Evolutionary conservation across 2,888 invertebrate species (phyloP).

Genomic region (Zaprionus bogoriensis): DNA sequence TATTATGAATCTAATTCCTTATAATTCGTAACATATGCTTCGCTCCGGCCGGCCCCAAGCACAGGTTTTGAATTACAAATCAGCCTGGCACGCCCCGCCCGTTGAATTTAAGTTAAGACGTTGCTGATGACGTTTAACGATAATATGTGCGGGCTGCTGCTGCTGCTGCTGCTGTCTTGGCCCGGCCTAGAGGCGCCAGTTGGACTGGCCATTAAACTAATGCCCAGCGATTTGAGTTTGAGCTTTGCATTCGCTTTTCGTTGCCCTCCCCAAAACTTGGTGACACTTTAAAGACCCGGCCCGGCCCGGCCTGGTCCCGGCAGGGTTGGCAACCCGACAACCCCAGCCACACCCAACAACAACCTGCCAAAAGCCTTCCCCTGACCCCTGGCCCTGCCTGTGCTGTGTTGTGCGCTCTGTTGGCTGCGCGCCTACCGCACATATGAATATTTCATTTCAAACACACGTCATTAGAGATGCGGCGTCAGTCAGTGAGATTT

Average conservation of each 20-base stretch:
- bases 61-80: conserved; percentile 77
- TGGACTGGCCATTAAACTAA: conserved; percentile 69
- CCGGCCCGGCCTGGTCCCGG: neutral
- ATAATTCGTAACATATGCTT: conserved; percentile 78
- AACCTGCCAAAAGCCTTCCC: conserved; percentile 10
- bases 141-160: conserved; percentile 50
- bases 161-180: conserved; percentile 10
- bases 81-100: conserved; percentile 37
- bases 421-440: conserved; percentile 31
- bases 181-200: conserved; percentile 47
- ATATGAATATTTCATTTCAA: conserved; percentile 76
- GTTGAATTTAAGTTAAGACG: conserved; percentile 68
- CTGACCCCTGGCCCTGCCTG: too few relatives aligned
- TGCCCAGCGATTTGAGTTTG: conserved; percentile 66
- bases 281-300: conserved; percentile 69
- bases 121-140: conserved; percentile 75
- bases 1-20: conserved; percentile 78
- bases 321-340: neutral
- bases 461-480: conserved; percentile 75
- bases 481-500: conserved; percentile 75
- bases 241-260: conserved; percentile 56
- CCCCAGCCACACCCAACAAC: conserved; percentile 11
- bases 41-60: conserved; percentile 30
- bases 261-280: conserved; percentile 58
- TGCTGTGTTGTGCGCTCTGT: too few relatives aligned